These are phyloP conservation scores for Holacanthella duospinosa DNA, from an alignment of 2,888 invertebrate species.

Conservation along the genomic window DNA sequence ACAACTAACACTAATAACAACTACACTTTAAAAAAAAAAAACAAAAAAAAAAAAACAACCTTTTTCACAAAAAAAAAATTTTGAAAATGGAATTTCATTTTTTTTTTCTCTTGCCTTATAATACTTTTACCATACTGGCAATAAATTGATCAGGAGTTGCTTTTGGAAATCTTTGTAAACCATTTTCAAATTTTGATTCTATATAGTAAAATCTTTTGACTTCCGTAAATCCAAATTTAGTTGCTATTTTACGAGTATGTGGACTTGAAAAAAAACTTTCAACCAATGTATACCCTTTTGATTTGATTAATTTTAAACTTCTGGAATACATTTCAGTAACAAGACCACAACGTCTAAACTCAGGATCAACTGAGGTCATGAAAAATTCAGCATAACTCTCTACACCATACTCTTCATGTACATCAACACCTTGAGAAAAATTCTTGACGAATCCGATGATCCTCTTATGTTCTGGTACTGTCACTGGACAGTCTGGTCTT, in stretches of 20 bases:
- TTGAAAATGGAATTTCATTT: not conserved
- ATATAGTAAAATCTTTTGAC: not conserved
- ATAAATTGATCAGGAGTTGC: slow-evolving; percentile 5
- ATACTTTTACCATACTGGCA: not conserved
- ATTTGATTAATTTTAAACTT: slow-evolving; percentile 9
- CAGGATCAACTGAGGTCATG: slow-evolving; percentile 12
- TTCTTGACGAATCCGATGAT: not conserved
- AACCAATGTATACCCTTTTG: slow-evolving; percentile 10
- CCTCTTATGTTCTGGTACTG: too few species aligned
- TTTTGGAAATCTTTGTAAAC: slow-evolving; percentile 10
- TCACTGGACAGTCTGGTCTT: slow-evolving; percentile 4
- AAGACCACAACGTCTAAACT: slow-evolving; percentile 14
- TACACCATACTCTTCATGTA: slow-evolving; percentile 2
- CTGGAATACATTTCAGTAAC: slow-evolving; percentile 17
- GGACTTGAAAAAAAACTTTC: slow-evolving; percentile 22
- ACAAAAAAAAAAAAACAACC: not conserved
- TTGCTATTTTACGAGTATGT: slow-evolving; percentile 9
- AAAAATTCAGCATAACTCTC: slow-evolving; percentile 17
- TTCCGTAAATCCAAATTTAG: slow-evolving; percentile 14
- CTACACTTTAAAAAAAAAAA: too few species aligned
- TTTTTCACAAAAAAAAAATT: not conserved
- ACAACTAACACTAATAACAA: too few species aligned
- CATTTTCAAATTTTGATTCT: slow-evolving; percentile 9
- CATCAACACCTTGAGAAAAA: slow-evolving; percentile 6
- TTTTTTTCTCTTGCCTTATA: not conserved